A percentile compares a stretch with the other conserved stretches of the same genome.
phyloP scores from a whole-genome alignment of 2,888 invertebrate genomes.

The Eilema caniola region DNA sequence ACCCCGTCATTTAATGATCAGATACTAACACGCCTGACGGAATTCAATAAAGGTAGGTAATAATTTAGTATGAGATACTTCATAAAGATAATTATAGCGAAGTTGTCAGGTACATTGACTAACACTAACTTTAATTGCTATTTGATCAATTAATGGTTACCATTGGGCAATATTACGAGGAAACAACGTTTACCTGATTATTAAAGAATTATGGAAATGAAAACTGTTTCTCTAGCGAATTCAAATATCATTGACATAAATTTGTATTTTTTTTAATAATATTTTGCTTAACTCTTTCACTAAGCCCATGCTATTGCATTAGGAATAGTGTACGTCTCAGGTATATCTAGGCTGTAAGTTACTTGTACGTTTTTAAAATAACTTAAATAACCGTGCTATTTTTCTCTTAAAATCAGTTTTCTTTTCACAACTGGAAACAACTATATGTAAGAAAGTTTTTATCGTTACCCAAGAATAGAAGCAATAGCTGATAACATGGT shows the following conservation, averaged over 20 bases:
- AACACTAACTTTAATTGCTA: conserved; percentile 35
- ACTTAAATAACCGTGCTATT: too few relatives aligned
- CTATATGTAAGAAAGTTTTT: not conserved
- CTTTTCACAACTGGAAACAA: not conserved
- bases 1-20: conserved; percentile 8
- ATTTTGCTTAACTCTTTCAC: too few relatives aligned
- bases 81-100: conserved; percentile 36
- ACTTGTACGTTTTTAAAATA: too few relatives aligned
- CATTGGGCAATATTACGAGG: conserved; percentile 33
- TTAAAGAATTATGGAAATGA: conserved; percentile 37
- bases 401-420: too few relatives aligned
- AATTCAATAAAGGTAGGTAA: conserved; percentile 33
- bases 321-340: too few relatives aligned
- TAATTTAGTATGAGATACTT: conserved; percentile 43
- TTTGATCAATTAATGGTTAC: conserved; percentile 33
- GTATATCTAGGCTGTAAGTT: too few relatives aligned
- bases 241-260: conserved; percentile 1
- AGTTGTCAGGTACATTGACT: conserved; percentile 24
- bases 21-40: conserved; percentile 7
- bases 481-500: not conserved
- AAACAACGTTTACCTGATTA: conserved; percentile 29
- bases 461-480: not conserved
- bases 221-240: conserved; percentile 30
- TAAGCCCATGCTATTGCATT: too few relatives aligned
- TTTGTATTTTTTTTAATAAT: not conserved